phyloP scores from a whole-genome alignment of 2,888 invertebrate genomes.

The Endotricha flammealis region DNA sequence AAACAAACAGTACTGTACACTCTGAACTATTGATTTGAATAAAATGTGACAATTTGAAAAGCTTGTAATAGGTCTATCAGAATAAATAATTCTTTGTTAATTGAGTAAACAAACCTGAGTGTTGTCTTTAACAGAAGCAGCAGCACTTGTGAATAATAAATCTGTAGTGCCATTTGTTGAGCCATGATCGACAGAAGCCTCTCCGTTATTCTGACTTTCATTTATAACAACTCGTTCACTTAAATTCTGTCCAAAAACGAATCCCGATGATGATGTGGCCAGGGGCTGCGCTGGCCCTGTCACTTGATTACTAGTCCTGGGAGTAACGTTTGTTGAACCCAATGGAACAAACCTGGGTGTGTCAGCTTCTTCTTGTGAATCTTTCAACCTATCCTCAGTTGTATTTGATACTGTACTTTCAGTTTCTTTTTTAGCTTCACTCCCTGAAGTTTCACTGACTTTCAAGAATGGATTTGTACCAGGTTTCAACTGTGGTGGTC shows the following conservation, averaged over 20 bases:
- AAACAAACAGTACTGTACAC: too few species aligned
- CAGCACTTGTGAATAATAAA: constrained; percentile 86
- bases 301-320: constrained; percentile 66
- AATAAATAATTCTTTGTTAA: too few species aligned
- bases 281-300: constrained; percentile 59
- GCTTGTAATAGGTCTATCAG: too few species aligned
- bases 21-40: too few species aligned
- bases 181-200: constrained; percentile 52
- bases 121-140: constrained; percentile 74
- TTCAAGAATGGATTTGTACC: constrained; percentile 59
- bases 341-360: constrained; percentile 71
- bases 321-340: constrained; percentile 49
- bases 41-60: too few species aligned
- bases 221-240: constrained; percentile 88
- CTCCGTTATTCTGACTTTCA: constrained; percentile 74
- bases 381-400: constrained; percentile 45
- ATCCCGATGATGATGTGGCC: constrained; percentile 77
- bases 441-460: constrained; percentile 32
- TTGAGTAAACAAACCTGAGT: constrained; percentile 44
- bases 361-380: constrained; percentile 44
- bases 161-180: constrained; percentile 80
- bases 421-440: constrained; percentile 37
- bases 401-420: constrained; percentile 16
- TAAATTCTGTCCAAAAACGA: constrained; percentile 95
- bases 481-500: constrained; percentile 65